Evolutionary conservation across 2,797 vertebrate genomes (phyloP).

Genomic region (Lates japonicus): DNA sequence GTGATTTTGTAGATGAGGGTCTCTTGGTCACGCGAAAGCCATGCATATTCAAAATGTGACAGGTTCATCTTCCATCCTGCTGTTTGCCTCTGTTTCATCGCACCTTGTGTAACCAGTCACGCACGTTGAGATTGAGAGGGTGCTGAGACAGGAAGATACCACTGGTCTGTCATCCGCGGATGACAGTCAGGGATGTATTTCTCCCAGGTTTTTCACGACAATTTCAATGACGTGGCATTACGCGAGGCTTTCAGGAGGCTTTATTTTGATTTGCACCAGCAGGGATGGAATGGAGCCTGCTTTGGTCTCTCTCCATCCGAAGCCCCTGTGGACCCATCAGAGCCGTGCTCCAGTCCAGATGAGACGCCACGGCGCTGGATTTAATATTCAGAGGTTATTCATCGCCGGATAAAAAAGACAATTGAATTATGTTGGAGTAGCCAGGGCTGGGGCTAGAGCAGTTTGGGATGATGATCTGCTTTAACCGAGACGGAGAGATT

Average conservation of each 20-base stretch:
- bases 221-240: constrained; percentile 79
- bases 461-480: constrained; percentile 37
- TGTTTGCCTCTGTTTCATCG: constrained; percentile 28
- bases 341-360: constrained; percentile 64
- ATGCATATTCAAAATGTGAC: background rate
- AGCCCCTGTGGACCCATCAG: constrained; percentile 71
- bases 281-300: constrained; percentile 69
- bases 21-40: no score
- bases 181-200: constrained; percentile 48
- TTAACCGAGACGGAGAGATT: constrained; percentile 54
- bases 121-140: constrained; percentile 17
- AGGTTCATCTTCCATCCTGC: background rate
- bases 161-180: constrained; percentile 62
- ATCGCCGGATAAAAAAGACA: constrained; percentile 78
- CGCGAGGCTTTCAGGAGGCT: constrained; percentile 68
- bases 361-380: constrained; percentile 75
- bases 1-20: background rate
- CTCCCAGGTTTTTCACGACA: constrained; percentile 37
- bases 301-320: constrained; percentile 66
- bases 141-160: constrained; percentile 40
- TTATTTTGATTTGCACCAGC: constrained; percentile 77
- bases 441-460: constrained; percentile 46
- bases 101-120: constrained; percentile 9
- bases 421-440: constrained; percentile 76
- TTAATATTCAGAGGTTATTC: constrained; percentile 79